Percentiles rank a stretch among this genome's conserved stretches.
Evolutionary conservation across 2,113 vertebrate genomes (phyloP).

Genomic region (Piliocolobus tephrosceles): DNA sequence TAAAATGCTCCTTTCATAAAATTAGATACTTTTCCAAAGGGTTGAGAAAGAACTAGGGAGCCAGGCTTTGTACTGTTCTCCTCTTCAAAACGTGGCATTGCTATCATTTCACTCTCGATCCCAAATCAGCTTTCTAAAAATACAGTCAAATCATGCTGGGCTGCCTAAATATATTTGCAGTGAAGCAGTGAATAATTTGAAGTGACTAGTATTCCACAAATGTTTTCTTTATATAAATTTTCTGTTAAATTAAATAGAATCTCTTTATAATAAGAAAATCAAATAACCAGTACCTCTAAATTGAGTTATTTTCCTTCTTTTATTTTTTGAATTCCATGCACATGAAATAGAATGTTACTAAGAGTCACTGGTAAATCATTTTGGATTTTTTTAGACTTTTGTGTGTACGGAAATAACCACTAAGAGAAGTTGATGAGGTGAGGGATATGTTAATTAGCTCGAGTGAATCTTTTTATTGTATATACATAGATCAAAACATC

Average conservation of each 20-base stretch:
- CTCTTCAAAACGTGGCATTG: background rate
- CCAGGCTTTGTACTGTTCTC: background rate
- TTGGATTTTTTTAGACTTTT: background rate
- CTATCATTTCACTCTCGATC: background rate
- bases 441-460: background rate
- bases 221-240: background rate
- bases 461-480: background rate
- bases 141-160: background rate
- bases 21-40: background rate
- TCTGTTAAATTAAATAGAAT: background rate
- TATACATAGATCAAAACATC: background rate
- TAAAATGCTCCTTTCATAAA: background rate
- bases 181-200: background rate
- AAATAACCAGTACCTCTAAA: background rate
- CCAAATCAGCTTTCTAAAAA: conserved; percentile 46
- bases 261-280: background rate
- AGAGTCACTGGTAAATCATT: background rate
- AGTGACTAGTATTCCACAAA: background rate
- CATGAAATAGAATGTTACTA: background rate
- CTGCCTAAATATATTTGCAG: background rate
- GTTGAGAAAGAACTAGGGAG: background rate
- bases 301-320: background rate
- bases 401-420: background rate
- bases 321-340: background rate
- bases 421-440: background rate